Evolutionary conservation across 1,140 invertebrate genomes (phyloP), one percentile per base, ranked within the genome.

Genomic region (Sesamia nonagrioides): DNA sequence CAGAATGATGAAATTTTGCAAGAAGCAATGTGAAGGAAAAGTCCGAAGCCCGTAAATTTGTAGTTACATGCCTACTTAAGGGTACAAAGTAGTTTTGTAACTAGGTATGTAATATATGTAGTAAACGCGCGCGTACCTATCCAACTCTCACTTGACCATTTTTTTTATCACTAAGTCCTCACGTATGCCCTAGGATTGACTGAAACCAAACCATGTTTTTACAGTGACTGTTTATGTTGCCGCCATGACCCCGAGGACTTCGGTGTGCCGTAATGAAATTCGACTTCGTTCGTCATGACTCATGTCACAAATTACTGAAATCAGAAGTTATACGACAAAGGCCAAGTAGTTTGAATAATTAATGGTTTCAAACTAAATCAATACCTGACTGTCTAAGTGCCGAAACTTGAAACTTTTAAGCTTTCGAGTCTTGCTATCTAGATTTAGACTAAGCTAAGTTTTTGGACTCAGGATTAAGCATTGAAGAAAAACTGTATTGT

Each of bases 281-380:
- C 45, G 5, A 27, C 54, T 58, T 58, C 15, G 27, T 58, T 27
- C 21, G 11, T 58, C 21, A 33, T 27, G 54, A 58, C 4, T 27
- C 15, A 21, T 21, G 13, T 21, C 21, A 4, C 3, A 58, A 58
- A 33, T 58, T 27, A 33, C 21, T 15, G 5, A 2, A 58, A 58
- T 27, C 21, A 58, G 21, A 58, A 6, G 35, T 18, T 15, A n/a
- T 42, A 17, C 18, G 35, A 17, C 60, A 9, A 63, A 63, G 54
- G 54, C 37, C 37, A 42, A 42, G 37, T 21, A 69, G 66, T 33
- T 69, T 69, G 13, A 69, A 69, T 66, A 66, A 18, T 50, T 69
- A 33, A 69, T 40, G 42, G 33, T 15, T 69, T 33, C 66, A 48
- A 48, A 69, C 66, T 69, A 33, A 69, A 69, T 69, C 42, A 69